Conservation (phyloP, 2,888 invertebrate genomes). For the Drosophila stalkeri region DNA sequence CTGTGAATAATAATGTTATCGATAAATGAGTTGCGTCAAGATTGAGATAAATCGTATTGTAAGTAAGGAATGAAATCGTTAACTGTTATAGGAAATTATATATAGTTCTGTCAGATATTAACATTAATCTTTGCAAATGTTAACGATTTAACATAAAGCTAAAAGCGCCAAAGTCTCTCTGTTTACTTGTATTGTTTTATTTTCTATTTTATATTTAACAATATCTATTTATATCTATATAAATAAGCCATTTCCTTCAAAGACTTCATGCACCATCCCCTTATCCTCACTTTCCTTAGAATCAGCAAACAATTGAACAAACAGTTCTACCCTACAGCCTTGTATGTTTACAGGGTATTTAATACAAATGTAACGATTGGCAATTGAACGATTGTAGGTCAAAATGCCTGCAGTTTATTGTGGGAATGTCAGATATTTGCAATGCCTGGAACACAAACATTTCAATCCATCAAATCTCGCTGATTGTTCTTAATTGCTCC, state of each 20-base stretch:
- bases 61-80: neutral
- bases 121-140: neutral
- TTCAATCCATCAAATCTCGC: slow-evolving; percentile 67
- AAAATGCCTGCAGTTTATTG: slow-evolving; percentile 18
- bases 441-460: slow-evolving; percentile 42
- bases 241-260: too few relatives aligned
- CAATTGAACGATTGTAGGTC: slow-evolving; percentile 28
- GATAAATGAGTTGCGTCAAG: neutral
- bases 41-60: neutral
- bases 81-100: neutral
- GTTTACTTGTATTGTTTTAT: neutral
- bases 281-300: too few relatives aligned
- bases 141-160: neutral
- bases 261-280: too few relatives aligned
- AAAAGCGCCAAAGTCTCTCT: neutral
- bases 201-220: neutral
- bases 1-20: neutral
- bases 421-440: slow-evolving; percentile 32
- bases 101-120: neutral
- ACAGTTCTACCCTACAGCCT: neutral
- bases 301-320: neutral
- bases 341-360: neutral
- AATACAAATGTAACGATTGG: slow-evolving; percentile 6
- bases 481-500: slow-evolving; percentile 76
- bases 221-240: too few relatives aligned